Base-by-base conservation (phyloP, 2,888 invertebrate species). In the Sphaerophoria taeniata region DNA sequence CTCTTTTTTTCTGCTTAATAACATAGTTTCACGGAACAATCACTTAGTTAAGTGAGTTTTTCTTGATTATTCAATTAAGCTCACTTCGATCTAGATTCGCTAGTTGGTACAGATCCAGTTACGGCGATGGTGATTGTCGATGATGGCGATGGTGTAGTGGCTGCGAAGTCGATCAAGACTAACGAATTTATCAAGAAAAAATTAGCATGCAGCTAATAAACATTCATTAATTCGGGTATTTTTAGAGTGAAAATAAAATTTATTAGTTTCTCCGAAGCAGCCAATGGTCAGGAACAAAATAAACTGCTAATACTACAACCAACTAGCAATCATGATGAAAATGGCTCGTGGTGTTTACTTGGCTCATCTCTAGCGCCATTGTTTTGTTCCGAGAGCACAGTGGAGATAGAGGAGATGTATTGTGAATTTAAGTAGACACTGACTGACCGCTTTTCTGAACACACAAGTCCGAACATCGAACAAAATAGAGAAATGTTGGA, bases 321-420 rank as follows among this genome's bases (percentile, higher is more conserved):
- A 36, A n/a, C 36, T 36, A 12, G 11, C 24, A 33, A 47, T 74
- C 36, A n/a, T 45, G 55, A 24, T 58, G 14, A 34, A 56, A 12
- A 6, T 58, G 7, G 58, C 12, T 11, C 2, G 12, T 3, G 9
- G 11, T 39, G 45, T 45, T 45, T 45, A 45, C n/a, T 0, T 33
- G 16, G 24, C 36, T 70, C 74, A 70, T 78, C 74, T 78, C 78
- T 53, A 74, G 84, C 84, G 84, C 84, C 75, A 72, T 76, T 84
- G 75, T 72, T 79, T 70, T 6, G 39, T 45, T 14, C 14, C 24
- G 73, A 43, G 53, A 65, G 51, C 43, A 43, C 56, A 65, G 49
- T 39, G 11, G 12, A 9, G 12, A 11, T 70, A 69, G 49, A 63
- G 45, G 49, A 39, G 69, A 14, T 47, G 24, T 14, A 33, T 43